Evolutionary conservation across 2,888 invertebrate genomes (phyloP).

Genomic region (Linyphia triangularis): DNA sequence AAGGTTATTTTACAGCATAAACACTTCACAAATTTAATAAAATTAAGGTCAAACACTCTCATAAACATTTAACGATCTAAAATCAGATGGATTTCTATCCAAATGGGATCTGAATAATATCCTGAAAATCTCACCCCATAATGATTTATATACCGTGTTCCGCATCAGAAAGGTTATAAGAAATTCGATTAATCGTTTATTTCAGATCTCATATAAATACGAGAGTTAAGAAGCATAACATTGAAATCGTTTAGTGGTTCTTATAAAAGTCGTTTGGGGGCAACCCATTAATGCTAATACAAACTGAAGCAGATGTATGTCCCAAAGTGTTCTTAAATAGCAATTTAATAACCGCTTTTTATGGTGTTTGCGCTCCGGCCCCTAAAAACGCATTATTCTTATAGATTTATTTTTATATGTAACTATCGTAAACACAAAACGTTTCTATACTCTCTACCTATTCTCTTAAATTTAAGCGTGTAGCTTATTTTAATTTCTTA

Average conservation of each 20-base stretch:
- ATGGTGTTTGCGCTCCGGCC: background rate
- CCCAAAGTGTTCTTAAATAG: conserved; percentile 61
- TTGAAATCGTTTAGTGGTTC: conserved; percentile 32
- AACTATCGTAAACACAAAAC: no score
- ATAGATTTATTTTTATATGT: background rate
- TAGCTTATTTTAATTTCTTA: no score
- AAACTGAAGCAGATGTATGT: conserved; percentile 26
- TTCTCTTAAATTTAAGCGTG: no score
- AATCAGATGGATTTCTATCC: conserved; percentile 23
- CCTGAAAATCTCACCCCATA: conserved; percentile 21
- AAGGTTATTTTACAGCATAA: background rate
- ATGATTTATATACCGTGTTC: conserved; percentile 47
- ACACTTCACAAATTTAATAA: background rate
- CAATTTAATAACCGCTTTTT: conserved; percentile 58
- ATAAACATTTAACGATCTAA: conserved; percentile 15
- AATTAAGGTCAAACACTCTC: background rate
- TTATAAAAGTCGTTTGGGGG: conserved; percentile 49
- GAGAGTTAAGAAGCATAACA: background rate
- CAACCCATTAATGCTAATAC: conserved; percentile 69
- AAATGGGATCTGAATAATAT: conserved; percentile 45
- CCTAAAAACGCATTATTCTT: conserved; percentile 20
- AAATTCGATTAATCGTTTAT: conserved; percentile 23
- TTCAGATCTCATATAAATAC: conserved; percentile 2
- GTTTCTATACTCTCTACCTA: no score
- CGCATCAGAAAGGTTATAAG: background rate